Conservation (phyloP, 2,113 vertebrate genomes). For the Notarius quadriscutis region DNA sequence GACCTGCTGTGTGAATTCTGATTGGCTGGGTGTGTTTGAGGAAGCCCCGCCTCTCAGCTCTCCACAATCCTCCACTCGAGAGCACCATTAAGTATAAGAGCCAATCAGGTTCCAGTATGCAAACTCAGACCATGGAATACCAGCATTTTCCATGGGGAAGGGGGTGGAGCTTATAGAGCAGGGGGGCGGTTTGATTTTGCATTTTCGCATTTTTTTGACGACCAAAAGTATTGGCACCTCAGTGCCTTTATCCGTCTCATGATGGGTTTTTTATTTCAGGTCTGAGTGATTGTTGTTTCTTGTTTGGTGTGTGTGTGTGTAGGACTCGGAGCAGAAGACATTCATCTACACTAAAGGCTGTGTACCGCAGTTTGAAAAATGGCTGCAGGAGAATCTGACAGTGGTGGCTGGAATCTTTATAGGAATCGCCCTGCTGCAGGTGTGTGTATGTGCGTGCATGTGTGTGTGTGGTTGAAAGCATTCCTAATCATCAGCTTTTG, state of each 20-base stretch:
- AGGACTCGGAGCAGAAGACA: constrained; percentile 94
- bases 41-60: background rate
- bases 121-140: no score
- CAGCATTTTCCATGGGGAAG: background rate
- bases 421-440: constrained; percentile 95
- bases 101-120: no score
- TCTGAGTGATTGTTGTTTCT: background rate
- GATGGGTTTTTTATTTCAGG: background rate
- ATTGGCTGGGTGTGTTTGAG: background rate
- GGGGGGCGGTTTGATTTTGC: background rate
- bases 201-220: background rate
- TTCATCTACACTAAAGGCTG: constrained; percentile 98
- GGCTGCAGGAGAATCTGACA: constrained; percentile 97
- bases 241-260: background rate
- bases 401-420: constrained; percentile 98
- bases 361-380: constrained; percentile 98
- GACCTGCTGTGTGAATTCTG: background rate
- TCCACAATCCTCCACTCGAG: background rate
- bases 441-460: constrained; percentile 55
- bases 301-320: constrained; percentile 40
- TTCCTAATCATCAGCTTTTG: background rate
- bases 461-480: background rate
- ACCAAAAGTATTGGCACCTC: background rate
- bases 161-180: background rate
- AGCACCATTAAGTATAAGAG: background rate